These are phyloP conservation scores for Apantesis nais DNA, from an alignment of 2,888 invertebrate genomes.

Conservation along the genomic window DNA sequence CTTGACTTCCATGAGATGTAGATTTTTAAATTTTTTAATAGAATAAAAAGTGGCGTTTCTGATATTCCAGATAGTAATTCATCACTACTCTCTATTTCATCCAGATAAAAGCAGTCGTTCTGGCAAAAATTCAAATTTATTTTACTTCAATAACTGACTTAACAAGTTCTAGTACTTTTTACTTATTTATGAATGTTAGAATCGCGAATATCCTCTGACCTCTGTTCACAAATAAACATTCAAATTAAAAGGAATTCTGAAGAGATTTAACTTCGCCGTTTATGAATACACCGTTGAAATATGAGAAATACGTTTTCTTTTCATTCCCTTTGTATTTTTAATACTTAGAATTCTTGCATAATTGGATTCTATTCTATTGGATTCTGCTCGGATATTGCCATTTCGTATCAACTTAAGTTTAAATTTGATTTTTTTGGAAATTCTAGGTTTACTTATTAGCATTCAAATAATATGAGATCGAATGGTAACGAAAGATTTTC, in stretches of 20 bases:
- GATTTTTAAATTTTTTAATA: neutral
- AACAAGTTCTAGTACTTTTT: neutral
- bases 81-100: neutral
- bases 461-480: too few relatives aligned
- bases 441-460: neutral
- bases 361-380: slow-evolving; percentile 2
- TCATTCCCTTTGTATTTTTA: neutral
- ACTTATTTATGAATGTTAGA: neutral
- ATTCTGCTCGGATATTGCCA: neutral
- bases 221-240: neutral
- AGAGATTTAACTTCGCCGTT: slow-evolving; percentile 1
- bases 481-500: too few relatives aligned
- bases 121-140: neutral
- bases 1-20: too few relatives aligned
- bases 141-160: neutral
- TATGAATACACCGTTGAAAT: slow-evolving; percentile 3
- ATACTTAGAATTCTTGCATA: slow-evolving; percentile 1
- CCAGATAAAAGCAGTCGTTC: too few relatives aligned
- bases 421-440: neutral
- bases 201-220: neutral
- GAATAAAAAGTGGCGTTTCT: too few relatives aligned
- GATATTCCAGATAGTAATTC: neutral
- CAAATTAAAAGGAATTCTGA: neutral
- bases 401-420: neutral
- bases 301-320: slow-evolving; percentile 1